Evolutionary conservation across 2,888 invertebrate species (phyloP), one percentile per base, ranked within the genome.

Genomic region (Eupithecia insigniata): DNA sequence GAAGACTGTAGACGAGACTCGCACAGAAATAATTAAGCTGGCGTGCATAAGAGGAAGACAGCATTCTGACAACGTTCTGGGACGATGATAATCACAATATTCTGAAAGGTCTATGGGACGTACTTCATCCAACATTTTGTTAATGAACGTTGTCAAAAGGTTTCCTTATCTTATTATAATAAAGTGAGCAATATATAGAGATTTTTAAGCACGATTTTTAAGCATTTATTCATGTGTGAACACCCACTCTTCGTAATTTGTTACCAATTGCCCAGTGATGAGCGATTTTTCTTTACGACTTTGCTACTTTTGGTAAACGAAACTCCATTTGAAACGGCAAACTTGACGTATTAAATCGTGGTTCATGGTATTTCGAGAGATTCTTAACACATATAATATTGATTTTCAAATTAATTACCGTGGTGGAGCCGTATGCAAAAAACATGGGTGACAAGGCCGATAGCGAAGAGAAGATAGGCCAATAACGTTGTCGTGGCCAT

Each of bases 231-330:
- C 70, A 69, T 76, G 78, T 79, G 80, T 80, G 71, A 82, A 79
- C 76, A 80, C 66, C 46, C 74, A 51, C 82, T 84, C 75, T 74
- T 72, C 80, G 90, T 87, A 90, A 90, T 80, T 74, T 78, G 75
- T 89, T 74, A 86, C 87, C 85, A 79, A 86, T 84, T 84, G 83
- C 81, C 76, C 81, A 81, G 78, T 76, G 79, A 76, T 78, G 81
- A 80, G 78, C 83, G 77, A 81, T 79, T 77, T 66, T 76, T 76
- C 75, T 75, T 73, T 67, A 74, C 81, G 77, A 76, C 73, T 1
- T 2, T 32, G 34, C 70, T 79, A 84, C 83, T 69, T 76, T 26
- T 65, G 72, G 71, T 76, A 79, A 73, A 80, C 81, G 81, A 32
- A 5, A 16, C 34, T 18, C 2, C 16, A 58, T 36, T 12, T 6